Percentiles rank a stretch among this genome's conserved stretches.
These are phyloP conservation scores for Montipora capricornis DNA, from an alignment of 64 coral and sea anemone genomes.

Conservation along the genomic window DNA sequence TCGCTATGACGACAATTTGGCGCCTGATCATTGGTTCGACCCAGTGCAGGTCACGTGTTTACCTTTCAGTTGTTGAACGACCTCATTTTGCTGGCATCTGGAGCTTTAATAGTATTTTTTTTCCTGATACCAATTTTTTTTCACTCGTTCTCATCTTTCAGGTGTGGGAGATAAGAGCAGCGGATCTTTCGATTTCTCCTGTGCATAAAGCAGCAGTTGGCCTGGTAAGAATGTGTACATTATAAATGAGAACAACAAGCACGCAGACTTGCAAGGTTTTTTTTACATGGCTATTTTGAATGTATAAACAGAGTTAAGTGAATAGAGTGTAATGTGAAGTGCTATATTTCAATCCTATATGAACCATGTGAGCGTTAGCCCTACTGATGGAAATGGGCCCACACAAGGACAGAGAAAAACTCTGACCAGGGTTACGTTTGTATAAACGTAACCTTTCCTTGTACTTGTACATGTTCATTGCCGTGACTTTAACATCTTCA, in stretches of 20 bases:
- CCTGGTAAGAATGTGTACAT: slow-evolving; percentile 60
- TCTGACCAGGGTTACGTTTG: too few species aligned
- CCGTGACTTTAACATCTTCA: too few species aligned
- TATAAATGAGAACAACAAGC: neutral
- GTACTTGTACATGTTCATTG: too few species aligned
- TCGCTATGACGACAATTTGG: slow-evolving; percentile 86
- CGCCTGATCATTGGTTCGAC: slow-evolving; percentile 96
- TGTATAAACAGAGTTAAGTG: too few species aligned
- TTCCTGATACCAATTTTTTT: neutral
- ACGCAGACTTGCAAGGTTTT: too few species aligned
- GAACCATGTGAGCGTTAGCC: too few species aligned
- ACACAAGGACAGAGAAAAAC: too few species aligned
- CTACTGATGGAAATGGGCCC: too few species aligned
- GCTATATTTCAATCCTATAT: too few species aligned
- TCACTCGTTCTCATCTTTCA: slow-evolving; percentile 3
- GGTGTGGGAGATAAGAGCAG: slow-evolving; percentile 98
- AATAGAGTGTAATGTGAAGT: too few species aligned
- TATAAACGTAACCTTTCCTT: too few species aligned
- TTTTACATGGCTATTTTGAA: too few species aligned
- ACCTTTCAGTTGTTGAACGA: neutral
- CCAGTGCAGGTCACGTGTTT: slow-evolving; percentile 79
- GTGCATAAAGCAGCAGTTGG: slow-evolving; percentile 95
- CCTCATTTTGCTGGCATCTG: neutral
- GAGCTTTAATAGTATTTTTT: neutral
- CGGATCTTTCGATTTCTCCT: slow-evolving; percentile 97